Evolutionary conservation across 1,140 invertebrate genomes (phyloP).

Genomic region (Drosophila erecta): DNA sequence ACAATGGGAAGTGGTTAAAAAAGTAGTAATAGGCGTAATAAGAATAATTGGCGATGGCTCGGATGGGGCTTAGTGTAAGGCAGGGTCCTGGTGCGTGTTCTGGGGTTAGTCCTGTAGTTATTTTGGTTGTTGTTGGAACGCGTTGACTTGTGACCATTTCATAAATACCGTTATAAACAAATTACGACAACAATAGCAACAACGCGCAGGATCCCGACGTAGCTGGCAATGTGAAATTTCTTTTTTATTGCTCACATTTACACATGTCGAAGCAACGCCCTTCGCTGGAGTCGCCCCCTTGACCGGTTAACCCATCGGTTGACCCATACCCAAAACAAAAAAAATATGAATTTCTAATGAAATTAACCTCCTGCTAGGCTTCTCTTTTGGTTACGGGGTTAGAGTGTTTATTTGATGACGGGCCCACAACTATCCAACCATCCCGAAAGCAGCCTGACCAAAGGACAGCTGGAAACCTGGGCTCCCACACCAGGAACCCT

Average conservation of each 20-base stretch:
- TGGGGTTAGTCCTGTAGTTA: constrained; percentile 22
- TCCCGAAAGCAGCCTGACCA: constrained; percentile 22
- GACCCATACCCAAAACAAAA: constrained; percentile 36
- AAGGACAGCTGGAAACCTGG: constrained; percentile 34
- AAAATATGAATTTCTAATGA: constrained; percentile 83
- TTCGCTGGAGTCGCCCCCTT: constrained; percentile 2
- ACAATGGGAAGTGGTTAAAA: constrained; percentile 71
- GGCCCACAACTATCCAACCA: constrained; percentile 52
- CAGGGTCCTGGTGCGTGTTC: constrained; percentile 49
- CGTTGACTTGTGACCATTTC: constrained; percentile 84
- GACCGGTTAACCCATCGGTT: not conserved
- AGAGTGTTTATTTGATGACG: constrained; percentile 78
- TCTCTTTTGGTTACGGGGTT: not conserved
- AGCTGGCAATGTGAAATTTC: constrained; percentile 58
- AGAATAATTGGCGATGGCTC: constrained; percentile 73
- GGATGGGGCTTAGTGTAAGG: constrained; percentile 9
- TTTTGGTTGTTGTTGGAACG: constrained; percentile 33
- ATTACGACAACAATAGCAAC: constrained; percentile 76
- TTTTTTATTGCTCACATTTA: constrained; percentile 82
- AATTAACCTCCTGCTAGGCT: constrained; percentile 63
- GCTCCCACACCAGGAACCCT: not conserved
- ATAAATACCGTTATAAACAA: constrained; percentile 84
- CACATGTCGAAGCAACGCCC: constrained; percentile 70
- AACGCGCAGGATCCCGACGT: not conserved
- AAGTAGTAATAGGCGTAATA: constrained; percentile 77